Percentiles rank a stretch among this genome's conserved stretches.
Evolutionary conservation across 2,888 invertebrate species (phyloP).

Genomic region (Polydrusus cervinus): DNA sequence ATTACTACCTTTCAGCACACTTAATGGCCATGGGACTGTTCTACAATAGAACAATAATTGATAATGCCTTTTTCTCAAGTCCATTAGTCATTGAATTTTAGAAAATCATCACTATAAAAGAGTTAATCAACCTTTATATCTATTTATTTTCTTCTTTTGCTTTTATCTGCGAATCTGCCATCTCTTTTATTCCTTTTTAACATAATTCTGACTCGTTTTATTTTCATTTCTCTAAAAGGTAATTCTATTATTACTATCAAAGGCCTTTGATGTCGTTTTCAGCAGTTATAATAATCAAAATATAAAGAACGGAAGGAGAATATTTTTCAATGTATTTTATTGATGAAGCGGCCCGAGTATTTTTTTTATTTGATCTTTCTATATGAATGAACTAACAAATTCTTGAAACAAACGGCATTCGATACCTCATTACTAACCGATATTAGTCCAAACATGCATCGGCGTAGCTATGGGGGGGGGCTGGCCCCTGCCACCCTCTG

Average conservation of each 20-base stretch:
- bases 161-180: conserved; percentile 28
- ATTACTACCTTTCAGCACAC: conserved; percentile 18
- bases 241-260: conserved; percentile 16
- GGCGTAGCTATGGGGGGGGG: too few species aligned
- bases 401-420: background rate
- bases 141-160: conserved; percentile 38
- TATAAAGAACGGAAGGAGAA: background rate
- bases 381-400: background rate
- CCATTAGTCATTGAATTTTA: conserved; percentile 39
- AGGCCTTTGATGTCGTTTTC: conserved; percentile 27
- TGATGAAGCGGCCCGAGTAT: background rate
- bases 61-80: conserved; percentile 31
- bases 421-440: too few species aligned
- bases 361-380: background rate
- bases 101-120: conserved; percentile 38
- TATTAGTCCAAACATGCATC: too few species aligned
- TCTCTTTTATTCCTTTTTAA: conserved; percentile 18
- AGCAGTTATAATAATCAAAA: conserved; percentile 31
- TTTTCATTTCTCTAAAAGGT: conserved; percentile 20
- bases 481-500: too few species aligned
- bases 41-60: conserved; percentile 35
- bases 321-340: conserved; percentile 13
- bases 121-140: conserved; percentile 43
- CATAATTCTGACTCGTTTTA: conserved; percentile 6
- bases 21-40: conserved; percentile 30